Evolutionary conservation across 92 coral and sea anemone genomes (phyloP).

Genomic region (Porites lobata): DNA sequence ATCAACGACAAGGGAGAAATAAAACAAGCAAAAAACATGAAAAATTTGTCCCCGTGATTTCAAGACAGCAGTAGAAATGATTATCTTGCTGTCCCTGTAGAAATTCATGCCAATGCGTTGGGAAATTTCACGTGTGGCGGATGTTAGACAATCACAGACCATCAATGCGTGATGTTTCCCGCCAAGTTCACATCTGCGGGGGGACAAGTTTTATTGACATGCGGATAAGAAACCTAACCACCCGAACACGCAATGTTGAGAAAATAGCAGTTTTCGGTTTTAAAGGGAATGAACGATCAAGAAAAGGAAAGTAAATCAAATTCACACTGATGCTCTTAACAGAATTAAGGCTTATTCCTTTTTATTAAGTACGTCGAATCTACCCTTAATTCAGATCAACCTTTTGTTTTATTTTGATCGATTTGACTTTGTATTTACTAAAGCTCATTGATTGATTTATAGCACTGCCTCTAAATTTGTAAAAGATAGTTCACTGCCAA

Average conservation of each 20-base stretch:
- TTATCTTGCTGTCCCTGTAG: conserved; percentile 11
- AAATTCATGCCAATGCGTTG: conserved; percentile 15
- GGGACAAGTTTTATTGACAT: conserved; percentile 5
- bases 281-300: not conserved
- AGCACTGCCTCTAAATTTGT: too few species aligned
- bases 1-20: not conserved
- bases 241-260: conserved; percentile 45
- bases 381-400: too few species aligned
- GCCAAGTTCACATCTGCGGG: conserved; percentile 57
- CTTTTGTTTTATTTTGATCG: too few species aligned
- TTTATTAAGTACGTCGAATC: too few species aligned
- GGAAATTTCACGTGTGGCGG: conserved; percentile 7
- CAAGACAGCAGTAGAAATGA: not conserved
- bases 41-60: not conserved
- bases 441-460: too few species aligned
- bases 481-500: too few species aligned
- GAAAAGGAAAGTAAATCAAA: too few species aligned
- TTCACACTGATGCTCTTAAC: too few species aligned
- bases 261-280: not conserved
- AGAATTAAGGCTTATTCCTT: too few species aligned
- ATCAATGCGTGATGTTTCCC: conserved; percentile 45
- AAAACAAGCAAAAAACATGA: not conserved
- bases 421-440: too few species aligned
- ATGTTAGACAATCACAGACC: conserved; percentile 27
- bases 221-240: conserved; percentile 17